Percentiles rank a stretch among this genome's conserved stretches.
These are phyloP conservation scores for Pseudochaenichthys georgianus DNA, from an alignment of 2,797 vertebrate genomes.

Conservation along the genomic window DNA sequence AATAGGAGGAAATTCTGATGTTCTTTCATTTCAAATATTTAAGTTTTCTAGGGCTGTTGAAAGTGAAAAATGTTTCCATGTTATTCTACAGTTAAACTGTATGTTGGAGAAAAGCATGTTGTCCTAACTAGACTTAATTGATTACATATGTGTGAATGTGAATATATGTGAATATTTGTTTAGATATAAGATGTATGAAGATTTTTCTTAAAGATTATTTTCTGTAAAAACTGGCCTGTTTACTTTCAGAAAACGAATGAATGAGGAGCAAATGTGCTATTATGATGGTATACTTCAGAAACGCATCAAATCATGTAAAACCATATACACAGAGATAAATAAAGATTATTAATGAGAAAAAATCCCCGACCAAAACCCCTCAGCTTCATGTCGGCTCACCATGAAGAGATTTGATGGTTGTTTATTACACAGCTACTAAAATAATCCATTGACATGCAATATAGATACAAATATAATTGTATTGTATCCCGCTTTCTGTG, in stretches of 20 bases:
- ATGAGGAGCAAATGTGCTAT: constrained; percentile 26
- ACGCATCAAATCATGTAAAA: constrained; percentile 10
- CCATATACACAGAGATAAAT: neutral
- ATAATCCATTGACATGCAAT: too few relatives aligned
- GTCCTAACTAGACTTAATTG: neutral
- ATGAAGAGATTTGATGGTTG: too few relatives aligned
- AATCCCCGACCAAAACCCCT: too few relatives aligned
- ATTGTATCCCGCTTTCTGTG: too few relatives aligned
- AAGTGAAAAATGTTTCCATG: constrained; percentile 12
- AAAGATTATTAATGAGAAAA: neutral
- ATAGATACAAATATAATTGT: too few relatives aligned
- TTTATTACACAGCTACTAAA: too few relatives aligned
- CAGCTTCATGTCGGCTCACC: too few relatives aligned
- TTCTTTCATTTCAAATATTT: constrained; percentile 3
- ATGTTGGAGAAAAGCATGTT: neutral
- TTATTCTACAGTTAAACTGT: neutral
- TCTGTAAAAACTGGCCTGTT: constrained; percentile 34
- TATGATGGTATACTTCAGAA: constrained; percentile 31
- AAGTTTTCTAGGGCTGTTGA: neutral
- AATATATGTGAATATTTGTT: neutral
- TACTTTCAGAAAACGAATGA: constrained; percentile 42
- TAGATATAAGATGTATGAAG: neutral
- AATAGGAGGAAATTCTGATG: neutral
- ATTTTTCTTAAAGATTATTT: constrained; percentile 4
- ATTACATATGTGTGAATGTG: neutral